These are phyloP conservation scores for Automeris io DNA, from an alignment of 2,888 invertebrate genomes.

Conservation along the genomic window DNA sequence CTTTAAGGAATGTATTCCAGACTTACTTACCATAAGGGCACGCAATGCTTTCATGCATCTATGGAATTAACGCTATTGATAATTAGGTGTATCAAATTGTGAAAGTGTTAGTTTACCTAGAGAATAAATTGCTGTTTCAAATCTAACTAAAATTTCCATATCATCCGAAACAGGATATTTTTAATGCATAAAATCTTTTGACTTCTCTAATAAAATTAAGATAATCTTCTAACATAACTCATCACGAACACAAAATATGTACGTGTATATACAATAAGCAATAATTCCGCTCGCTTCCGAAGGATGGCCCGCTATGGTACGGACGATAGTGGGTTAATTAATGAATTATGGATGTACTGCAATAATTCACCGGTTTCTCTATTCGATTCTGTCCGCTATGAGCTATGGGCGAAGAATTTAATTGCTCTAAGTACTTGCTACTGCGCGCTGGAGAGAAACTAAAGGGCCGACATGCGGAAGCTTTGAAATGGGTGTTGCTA, in stretches of 20 bases:
- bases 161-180: no score
- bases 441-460: slow-evolving; percentile 1
- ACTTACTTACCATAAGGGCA: no score
- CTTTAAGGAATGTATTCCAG: no score
- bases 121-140: no score
- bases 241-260: slow-evolving; percentile 5
- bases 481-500: background rate
- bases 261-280: slow-evolving; percentile 13
- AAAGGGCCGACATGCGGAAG: slow-evolving; percentile 2
- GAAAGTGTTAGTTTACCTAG: no score
- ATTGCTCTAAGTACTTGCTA: slow-evolving; percentile 1
- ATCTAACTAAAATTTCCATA: no score
- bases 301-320: slow-evolving; percentile 43
- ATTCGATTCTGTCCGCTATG: slow-evolving; percentile 9
- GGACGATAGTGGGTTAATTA: slow-evolving; percentile 56
- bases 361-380: slow-evolving; percentile 42
- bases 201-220: no score
- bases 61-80: no score
- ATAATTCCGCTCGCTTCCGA: slow-evolving; percentile 23
- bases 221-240: no score
- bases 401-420: slow-evolving; percentile 3
- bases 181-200: no score
- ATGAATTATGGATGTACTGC: slow-evolving; percentile 61
- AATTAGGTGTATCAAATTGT: no score
- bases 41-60: no score